These are phyloP conservation scores for Polydrusus pterygomalis DNA, from an alignment of 2,888 invertebrate species.

Conservation along the genomic window DNA sequence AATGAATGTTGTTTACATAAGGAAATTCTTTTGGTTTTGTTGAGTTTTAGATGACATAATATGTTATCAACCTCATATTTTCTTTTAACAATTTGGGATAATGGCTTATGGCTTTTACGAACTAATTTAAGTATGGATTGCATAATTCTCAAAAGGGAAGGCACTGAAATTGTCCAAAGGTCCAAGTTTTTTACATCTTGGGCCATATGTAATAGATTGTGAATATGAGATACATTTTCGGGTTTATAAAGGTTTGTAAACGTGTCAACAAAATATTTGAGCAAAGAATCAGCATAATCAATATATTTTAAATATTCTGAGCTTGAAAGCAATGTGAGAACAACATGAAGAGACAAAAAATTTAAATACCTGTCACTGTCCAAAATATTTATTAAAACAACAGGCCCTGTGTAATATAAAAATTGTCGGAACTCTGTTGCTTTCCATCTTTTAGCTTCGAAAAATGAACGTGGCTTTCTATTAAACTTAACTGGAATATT, in stretches of 20 bases:
- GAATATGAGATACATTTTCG: background rate
- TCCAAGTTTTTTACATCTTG: background rate
- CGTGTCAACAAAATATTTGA: background rate
- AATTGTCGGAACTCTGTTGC: slow-evolving; percentile 55
- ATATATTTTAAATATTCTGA: background rate
- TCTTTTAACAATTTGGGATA: background rate
- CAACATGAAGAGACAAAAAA: slow-evolving; percentile 6
- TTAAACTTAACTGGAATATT: slow-evolving; percentile 40
- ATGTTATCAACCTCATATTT: too few relatives aligned
- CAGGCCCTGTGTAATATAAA: slow-evolving; percentile 53
- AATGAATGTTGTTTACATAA: too few relatives aligned
- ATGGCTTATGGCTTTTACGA: background rate
- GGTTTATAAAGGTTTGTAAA: background rate
- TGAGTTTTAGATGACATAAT: too few relatives aligned
- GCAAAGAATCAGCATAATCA: background rate
- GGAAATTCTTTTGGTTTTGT: too few relatives aligned
- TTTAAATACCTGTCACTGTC: slow-evolving; percentile 11
- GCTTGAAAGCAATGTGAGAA: background rate
- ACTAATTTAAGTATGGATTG: background rate
- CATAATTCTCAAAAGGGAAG: background rate
- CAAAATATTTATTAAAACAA: slow-evolving; percentile 21
- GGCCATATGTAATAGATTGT: background rate
- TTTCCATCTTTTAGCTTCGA: slow-evolving; percentile 50
- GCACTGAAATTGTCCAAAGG: background rate
- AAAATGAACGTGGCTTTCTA: slow-evolving; percentile 46